Conservation (phyloP, 2,113 vertebrate species). For the Ictalurus furcatus region DNA sequence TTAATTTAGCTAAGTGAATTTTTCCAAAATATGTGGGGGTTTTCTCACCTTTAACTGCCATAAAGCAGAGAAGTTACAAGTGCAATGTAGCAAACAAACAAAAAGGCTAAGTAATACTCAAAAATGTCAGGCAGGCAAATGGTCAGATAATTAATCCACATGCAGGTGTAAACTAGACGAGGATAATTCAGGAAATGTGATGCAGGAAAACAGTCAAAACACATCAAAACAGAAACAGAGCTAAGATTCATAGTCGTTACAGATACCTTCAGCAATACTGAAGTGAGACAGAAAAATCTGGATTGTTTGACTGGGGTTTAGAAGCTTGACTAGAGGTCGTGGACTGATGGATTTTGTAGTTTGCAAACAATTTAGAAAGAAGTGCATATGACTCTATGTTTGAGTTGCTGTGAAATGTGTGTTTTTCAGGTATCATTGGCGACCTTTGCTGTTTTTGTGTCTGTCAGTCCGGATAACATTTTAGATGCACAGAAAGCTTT, state of each 20-base stretch:
- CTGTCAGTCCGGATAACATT: slow-evolving; percentile 77
- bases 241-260: no score
- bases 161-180: neutral
- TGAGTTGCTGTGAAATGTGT: neutral
- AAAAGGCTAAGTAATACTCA: no score
- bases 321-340: neutral
- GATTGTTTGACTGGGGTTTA: neutral
- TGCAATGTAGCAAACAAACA: no score
- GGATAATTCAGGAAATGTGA: neutral
- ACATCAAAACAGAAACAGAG: no score
- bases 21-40: neutral
- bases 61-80: neutral
- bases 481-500: slow-evolving; percentile 90
- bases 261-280: no score
- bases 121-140: neutral
- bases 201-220: no score
- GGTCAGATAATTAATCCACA: neutral
- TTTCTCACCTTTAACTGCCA: neutral
- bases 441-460: slow-evolving; percentile 85
- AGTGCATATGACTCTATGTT: no score
- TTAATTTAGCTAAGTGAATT: neutral
- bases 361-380: neutral
- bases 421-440: slow-evolving; percentile 83
- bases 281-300: no score
- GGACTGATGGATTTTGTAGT: neutral